phyloP scores from a whole-genome alignment of 1,140 invertebrate genomes.

The Leptopilina boulardi region DNA sequence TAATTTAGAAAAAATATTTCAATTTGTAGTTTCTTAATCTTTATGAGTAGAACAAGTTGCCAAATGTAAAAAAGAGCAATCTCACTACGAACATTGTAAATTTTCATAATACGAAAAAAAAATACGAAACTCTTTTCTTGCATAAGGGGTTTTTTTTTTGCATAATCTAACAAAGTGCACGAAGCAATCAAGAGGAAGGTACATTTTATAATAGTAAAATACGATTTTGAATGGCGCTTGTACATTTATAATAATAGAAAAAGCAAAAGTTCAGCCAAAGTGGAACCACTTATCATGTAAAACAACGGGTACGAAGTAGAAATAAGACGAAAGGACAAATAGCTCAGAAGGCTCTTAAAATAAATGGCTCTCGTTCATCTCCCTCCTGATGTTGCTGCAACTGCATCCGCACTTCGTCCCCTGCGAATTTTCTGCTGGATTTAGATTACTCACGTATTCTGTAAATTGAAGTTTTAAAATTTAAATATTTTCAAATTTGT shows the following conservation, averaged over 20 bases:
- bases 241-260: constrained; percentile 12
- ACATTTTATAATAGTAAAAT: constrained; percentile 39
- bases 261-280: constrained; percentile 40
- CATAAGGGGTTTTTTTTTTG: neutral
- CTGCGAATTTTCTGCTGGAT: constrained; percentile 2
- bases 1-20: no score
- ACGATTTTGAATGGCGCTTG: constrained; percentile 30
- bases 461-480: constrained; percentile 22
- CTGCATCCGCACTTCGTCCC: neutral
- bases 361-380: constrained; percentile 40
- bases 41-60: neutral
- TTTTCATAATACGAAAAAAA: neutral
- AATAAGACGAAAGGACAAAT: constrained; percentile 45
- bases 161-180: constrained; percentile 19
- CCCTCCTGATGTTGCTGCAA: neutral
- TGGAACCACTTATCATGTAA: constrained; percentile 43
- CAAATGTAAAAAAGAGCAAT: neutral
- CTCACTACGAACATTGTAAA: neutral
- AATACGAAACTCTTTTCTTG: neutral
- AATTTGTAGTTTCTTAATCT: no score
- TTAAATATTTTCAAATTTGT: neutral
- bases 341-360: constrained; percentile 30
- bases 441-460: constrained; percentile 4
- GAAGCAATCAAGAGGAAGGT: constrained; percentile 18
- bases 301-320: neutral